Conservation (phyloP, 2,888 invertebrate genomes). For the Adelphocoris suturalis region DNA sequence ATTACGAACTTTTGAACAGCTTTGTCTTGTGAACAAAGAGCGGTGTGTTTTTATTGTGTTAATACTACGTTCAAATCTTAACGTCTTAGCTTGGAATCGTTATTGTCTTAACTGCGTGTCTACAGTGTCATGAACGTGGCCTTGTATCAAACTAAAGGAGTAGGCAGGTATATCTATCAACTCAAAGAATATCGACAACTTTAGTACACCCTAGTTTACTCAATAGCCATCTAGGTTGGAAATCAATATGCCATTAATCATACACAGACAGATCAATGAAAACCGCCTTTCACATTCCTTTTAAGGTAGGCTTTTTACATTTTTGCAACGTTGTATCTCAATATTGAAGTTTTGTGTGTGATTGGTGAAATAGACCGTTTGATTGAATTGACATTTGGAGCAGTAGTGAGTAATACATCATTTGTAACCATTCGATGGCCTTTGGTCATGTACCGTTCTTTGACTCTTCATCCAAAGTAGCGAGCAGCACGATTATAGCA, state of each 20-base stretch:
- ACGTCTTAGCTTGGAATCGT: neutral
- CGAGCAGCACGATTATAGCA: too few species aligned
- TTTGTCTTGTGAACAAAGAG: too few species aligned
- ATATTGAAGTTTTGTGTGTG: neutral
- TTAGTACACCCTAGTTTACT: neutral
- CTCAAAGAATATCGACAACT: neutral
- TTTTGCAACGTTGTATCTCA: neutral
- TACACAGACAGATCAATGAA: conserved; percentile 8
- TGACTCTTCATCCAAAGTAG: too few species aligned
- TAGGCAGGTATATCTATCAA: neutral
- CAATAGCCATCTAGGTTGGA: conserved; percentile 9
- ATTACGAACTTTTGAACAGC: too few species aligned
- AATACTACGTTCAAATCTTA: too few species aligned
- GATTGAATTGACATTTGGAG: too few species aligned
- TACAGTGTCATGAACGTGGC: neutral
- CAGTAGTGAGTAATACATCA: too few species aligned
- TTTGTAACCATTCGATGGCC: too few species aligned
- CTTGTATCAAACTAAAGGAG: neutral
- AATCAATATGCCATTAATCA: conserved; percentile 31
- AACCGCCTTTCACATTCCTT: neutral
- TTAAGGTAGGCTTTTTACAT: neutral
- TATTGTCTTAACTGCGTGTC: neutral
- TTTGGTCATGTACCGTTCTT: too few species aligned
- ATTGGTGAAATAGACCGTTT: neutral
- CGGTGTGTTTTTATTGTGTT: too few species aligned